Percentiles rank a stretch among this genome's conserved stretches.
These are phyloP conservation scores for Calephelis perditalis DNA, from an alignment of 2,888 invertebrate species.

Conservation along the genomic window DNA sequence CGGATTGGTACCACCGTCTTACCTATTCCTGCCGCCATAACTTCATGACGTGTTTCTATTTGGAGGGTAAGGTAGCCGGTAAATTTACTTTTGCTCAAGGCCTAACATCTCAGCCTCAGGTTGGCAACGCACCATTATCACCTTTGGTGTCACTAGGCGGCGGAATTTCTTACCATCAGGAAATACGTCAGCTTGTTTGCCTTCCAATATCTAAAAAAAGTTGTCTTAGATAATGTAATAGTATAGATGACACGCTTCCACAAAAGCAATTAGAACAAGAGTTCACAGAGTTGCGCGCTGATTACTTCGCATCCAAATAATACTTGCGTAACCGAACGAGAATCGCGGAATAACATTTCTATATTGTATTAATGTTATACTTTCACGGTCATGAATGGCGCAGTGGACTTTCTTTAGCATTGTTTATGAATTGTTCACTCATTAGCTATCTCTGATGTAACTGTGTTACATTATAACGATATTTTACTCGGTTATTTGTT, in stretches of 20 bases:
- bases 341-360: constrained; percentile 41
- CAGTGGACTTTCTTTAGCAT: constrained; percentile 56
- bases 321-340: constrained; percentile 30
- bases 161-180: too few relatives aligned
- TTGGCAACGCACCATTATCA: too few relatives aligned
- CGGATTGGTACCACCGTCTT: too few relatives aligned
- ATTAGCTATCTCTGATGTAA: constrained; percentile 1
- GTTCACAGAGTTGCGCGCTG: constrained; percentile 20
- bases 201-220: too few relatives aligned
- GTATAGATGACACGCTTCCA: not conserved
- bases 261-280: not conserved
- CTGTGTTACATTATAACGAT: not conserved
- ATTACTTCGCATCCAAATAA: constrained; percentile 19
- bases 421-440: constrained; percentile 23
- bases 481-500: too few relatives aligned
- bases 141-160: too few relatives aligned
- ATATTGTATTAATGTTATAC: constrained; percentile 49
- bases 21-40: too few relatives aligned
- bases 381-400: constrained; percentile 65
- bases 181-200: too few relatives aligned
- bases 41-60: too few relatives aligned
- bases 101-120: too few relatives aligned
- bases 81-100: too few relatives aligned
- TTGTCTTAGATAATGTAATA: not conserved
- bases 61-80: too few relatives aligned